phyloP scores from a whole-genome alignment of 2,888 invertebrate species.

The Tenthredo notha region DNA sequence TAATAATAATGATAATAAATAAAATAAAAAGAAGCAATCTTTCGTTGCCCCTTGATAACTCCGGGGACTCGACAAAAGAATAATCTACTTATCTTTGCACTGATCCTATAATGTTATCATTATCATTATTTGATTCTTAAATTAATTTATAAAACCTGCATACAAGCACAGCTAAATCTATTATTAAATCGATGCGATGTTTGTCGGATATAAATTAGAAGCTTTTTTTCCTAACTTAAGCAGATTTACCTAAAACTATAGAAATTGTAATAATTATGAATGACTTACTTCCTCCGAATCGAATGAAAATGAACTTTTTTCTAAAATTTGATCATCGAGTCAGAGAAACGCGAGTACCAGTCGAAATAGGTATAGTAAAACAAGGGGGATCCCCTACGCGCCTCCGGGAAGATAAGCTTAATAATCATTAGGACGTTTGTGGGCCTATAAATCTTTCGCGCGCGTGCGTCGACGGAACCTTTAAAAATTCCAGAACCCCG shows the following conservation, averaged over 20 bases:
- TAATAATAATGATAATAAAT: neutral
- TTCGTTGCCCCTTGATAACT: constrained; percentile 3
- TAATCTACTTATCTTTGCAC: neutral
- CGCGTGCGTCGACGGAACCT: constrained; percentile 37
- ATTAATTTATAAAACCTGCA: neutral
- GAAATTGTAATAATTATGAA: neutral
- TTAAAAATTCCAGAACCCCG: constrained; percentile 23
- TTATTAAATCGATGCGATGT: neutral
- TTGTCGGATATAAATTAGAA: neutral
- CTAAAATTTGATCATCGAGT: constrained; percentile 6
- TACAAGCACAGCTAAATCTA: neutral
- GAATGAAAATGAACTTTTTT: neutral
- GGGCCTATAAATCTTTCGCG: constrained; percentile 34
- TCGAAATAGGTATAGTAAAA: constrained; percentile 5
- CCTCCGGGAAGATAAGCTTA: constrained; percentile 31
- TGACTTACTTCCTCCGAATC: neutral
- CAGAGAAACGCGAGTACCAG: neutral
- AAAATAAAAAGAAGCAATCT: constrained; percentile 15
- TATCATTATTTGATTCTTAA: neutral
- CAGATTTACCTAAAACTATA: neutral
- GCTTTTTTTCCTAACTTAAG: neutral
- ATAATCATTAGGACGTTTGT: constrained; percentile 48
- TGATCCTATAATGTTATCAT: neutral
- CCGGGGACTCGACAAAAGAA: constrained; percentile 2
- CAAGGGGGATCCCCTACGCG: constrained; percentile 18